Evolutionary conservation across 1,140 invertebrate species (phyloP).

Genomic region (Ooceraea biroi): DNA sequence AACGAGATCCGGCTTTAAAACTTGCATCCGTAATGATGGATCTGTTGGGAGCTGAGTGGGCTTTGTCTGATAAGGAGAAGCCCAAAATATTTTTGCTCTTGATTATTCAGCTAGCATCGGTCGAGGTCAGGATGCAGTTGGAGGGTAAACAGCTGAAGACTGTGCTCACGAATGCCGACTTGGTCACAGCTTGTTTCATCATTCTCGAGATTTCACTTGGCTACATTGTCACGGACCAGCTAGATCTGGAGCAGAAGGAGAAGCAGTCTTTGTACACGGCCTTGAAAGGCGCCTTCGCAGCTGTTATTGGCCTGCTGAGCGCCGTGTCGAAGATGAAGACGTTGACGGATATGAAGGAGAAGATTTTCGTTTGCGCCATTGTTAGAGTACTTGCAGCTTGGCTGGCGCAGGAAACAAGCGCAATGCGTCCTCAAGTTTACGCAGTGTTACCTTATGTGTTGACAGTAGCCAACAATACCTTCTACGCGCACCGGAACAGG

Average conservation of each 20-base stretch:
- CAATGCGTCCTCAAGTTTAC: slow-evolving; percentile 94
- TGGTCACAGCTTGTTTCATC: slow-evolving; percentile 93
- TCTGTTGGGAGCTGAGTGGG: slow-evolving; percentile 94
- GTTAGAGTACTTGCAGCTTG: slow-evolving; percentile 94
- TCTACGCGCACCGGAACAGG: slow-evolving; percentile 90
- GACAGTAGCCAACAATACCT: slow-evolving; percentile 92
- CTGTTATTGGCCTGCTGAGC: slow-evolving; percentile 91
- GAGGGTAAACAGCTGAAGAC: slow-evolving; percentile 94
- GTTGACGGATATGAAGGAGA: slow-evolving; percentile 88
- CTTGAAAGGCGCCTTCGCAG: slow-evolving; percentile 95
- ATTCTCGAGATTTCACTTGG: slow-evolving; percentile 93
- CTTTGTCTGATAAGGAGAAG: slow-evolving; percentile 91
- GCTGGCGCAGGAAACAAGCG: slow-evolving; percentile 96
- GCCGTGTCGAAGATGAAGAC: slow-evolving; percentile 91
- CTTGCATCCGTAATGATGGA: slow-evolving; percentile 93
- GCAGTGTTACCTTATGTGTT: slow-evolving; percentile 92
- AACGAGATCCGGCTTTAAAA: slow-evolving; percentile 94
- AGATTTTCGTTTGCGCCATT: slow-evolving; percentile 93
- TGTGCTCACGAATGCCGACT: slow-evolving; percentile 90
- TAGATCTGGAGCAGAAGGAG: slow-evolving; percentile 95
- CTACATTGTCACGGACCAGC: slow-evolving; percentile 92
- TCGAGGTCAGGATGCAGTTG: slow-evolving; percentile 96
- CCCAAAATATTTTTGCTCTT: slow-evolving; percentile 94
- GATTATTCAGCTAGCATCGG: slow-evolving; percentile 94
- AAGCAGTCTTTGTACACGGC: slow-evolving; percentile 95